Evolutionary conservation across 2,888 invertebrate species (phyloP), one percentile per base, ranked within the genome.

Genomic region (Xestoiulus laeticollis): DNA sequence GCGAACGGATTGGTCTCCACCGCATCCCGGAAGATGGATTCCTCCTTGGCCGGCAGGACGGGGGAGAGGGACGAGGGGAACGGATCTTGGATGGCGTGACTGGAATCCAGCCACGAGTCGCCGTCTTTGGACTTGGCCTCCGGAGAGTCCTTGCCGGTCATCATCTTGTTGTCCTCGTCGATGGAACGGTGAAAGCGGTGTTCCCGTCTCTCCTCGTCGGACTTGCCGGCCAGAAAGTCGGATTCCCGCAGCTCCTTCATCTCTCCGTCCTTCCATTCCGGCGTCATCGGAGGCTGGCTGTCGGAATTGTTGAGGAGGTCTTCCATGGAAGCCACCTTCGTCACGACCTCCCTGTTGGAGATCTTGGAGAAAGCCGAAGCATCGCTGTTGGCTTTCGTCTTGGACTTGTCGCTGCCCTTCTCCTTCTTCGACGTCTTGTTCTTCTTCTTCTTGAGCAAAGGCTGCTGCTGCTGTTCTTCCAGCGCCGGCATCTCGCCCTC

Each of bases 91-190:
- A 85, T 85, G 22, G n/a, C 85, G 22, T 85, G n/a, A 32, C 22
- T 85, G 85, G 43, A 38, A n/a, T 85, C 85, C 85, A 85, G 44
- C 85, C 85, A 85, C 2, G 85, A 85, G 26, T 85, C 85, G 3
- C 43, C 44, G 43, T 43, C 85, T 43, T 44, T 85, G 26, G 85
- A 85, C 85, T 85, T 44, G 10, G 85, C 12, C 12, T 85, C 38
- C n/a, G 85, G 85, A 0, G 43, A 38, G 6, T 38, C 44, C 43
- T 85, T 85, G 26, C 85, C n/a, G 85, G 85, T 44, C 22, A 38
- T 44, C n/a, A 22, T n/a, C n/a, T n/a, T n/a, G n/a, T n/a, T 38
- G 26, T 44, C 43, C 26, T 85, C 85, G 14, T 84, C 84, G 12
- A 38, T 26, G 14, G 85, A 44, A 32, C 8, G n/a, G 22, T 85